These are phyloP conservation scores for Pontoporia blainvillei DNA, from an alignment of 2,113 vertebrate genomes.

Conservation along the genomic window DNA sequence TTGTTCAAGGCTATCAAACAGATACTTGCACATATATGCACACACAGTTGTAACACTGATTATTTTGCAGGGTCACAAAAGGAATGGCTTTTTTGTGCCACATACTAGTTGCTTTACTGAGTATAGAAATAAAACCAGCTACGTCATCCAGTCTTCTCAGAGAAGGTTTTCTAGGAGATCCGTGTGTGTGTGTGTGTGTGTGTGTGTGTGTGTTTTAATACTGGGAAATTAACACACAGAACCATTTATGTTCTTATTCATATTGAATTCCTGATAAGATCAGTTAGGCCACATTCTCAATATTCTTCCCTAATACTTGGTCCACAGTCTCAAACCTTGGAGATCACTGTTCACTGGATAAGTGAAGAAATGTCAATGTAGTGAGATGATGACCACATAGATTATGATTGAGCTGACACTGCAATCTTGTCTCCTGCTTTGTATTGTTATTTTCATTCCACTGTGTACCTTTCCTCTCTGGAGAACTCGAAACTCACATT, in stretches of 20 bases:
- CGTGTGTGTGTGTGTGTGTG: background rate
- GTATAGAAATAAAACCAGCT: background rate
- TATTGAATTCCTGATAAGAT: background rate
- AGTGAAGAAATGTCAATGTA: background rate
- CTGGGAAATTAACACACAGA: background rate
- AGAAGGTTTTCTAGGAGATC: background rate
- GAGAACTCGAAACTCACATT: background rate
- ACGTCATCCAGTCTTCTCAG: background rate
- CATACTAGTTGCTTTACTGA: background rate
- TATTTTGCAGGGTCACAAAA: background rate
- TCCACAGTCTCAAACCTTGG: background rate
- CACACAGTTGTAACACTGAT: background rate
- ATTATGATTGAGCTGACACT: background rate
- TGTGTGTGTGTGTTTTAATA: background rate
- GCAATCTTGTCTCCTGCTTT: background rate
- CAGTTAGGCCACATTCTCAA: background rate
- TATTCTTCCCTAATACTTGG: background rate
- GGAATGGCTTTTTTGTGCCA: background rate
- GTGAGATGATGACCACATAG: background rate
- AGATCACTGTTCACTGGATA: background rate
- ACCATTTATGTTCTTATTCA: background rate
- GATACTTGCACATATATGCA: background rate
- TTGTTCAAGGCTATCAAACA: slow-evolving; percentile 1
- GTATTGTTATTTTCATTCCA: background rate
- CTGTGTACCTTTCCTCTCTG: background rate